Evolutionary conservation across 2,113 vertebrate genomes (phyloP).

Genomic region (Microcebus ravelobensis): DNA sequence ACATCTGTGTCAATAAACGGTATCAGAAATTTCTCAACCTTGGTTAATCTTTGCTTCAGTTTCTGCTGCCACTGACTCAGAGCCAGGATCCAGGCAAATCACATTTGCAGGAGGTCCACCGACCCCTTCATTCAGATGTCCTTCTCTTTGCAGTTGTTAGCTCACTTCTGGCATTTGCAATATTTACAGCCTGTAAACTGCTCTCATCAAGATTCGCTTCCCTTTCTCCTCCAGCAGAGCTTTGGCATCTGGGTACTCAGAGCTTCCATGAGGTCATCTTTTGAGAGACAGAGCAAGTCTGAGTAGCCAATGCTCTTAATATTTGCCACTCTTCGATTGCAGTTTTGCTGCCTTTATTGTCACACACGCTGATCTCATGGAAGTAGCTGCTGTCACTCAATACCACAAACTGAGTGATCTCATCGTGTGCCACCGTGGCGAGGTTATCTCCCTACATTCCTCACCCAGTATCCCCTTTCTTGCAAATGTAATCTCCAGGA

Average conservation of each 20-base stretch:
- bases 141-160: constrained; percentile 95
- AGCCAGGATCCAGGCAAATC: constrained; percentile 92
- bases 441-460: constrained; percentile 96
- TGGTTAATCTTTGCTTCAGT: constrained; percentile 91
- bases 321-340: constrained; percentile 96
- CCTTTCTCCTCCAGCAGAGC: constrained; percentile 97
- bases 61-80: constrained; percentile 92
- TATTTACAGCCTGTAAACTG: constrained; percentile 92
- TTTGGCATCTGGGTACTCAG: constrained; percentile 96
- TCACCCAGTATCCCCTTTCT: constrained; percentile 93
- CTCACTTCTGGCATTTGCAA: constrained; percentile 92
- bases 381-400: constrained; percentile 94
- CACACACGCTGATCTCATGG: constrained; percentile 94
- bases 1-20: constrained; percentile 81
- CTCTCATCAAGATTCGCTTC: constrained; percentile 97
- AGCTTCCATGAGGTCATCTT: constrained; percentile 98
- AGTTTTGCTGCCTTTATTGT: constrained; percentile 95
- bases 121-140: constrained; percentile 87
- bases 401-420: constrained; percentile 92
- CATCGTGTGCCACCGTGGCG: constrained; percentile 91
- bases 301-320: constrained; percentile 98
- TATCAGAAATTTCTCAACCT: constrained; percentile 90
- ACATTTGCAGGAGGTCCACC: constrained; percentile 92
- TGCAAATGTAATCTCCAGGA: constrained; percentile 90
- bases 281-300: constrained; percentile 96